Conservation (phyloP, 2,797 vertebrate species). For the Pitangus sulphuratus region DNA sequence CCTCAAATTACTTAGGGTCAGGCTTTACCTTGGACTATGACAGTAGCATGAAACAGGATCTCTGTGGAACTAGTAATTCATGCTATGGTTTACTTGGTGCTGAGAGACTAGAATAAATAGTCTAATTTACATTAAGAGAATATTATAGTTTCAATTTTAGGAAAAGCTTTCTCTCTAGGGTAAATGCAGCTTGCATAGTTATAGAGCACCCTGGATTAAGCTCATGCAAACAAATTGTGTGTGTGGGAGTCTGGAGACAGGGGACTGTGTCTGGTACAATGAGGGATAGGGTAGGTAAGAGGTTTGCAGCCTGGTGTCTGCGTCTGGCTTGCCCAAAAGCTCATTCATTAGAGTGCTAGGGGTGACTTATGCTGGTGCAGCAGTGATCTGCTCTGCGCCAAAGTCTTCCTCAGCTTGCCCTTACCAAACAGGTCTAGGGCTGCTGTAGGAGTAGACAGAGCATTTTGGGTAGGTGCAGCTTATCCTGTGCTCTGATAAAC, state of each 20-base stretch:
- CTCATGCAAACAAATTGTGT: neutral
- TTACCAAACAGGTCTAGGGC: accelerated
- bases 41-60: neutral
- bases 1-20: neutral
- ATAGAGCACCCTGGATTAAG: neutral
- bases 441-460: neutral
- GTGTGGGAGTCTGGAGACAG: neutral
- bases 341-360: neutral
- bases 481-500: accelerated
- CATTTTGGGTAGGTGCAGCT: neutral
- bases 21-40: neutral
- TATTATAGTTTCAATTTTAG: neutral
- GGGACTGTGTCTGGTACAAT: accelerated
- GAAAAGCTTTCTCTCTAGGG: neutral
- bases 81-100: neutral
- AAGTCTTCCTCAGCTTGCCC: neutral
- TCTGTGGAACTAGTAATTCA: neutral
- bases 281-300: neutral
- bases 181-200: neutral
- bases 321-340: neutral
- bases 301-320: neutral
- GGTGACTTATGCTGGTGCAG: neutral
- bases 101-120: neutral
- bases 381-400: neutral
- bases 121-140: neutral